phyloP scores from a whole-genome alignment of 2,797 vertebrate species.

The Acipenser oxyrinchus region DNA sequence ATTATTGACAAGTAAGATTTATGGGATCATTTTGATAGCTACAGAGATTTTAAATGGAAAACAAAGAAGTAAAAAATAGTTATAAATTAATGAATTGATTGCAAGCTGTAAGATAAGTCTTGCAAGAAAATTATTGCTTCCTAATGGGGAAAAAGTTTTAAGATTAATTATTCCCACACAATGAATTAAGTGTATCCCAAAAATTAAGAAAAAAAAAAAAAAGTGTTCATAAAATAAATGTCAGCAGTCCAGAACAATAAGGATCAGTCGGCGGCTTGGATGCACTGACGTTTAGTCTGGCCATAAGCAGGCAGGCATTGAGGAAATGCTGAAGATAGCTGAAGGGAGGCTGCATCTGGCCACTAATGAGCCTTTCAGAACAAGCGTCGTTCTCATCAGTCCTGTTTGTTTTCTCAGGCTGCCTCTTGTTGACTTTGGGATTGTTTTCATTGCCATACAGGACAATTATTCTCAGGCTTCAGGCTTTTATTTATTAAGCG shows the following conservation, averaged over 20 bases:
- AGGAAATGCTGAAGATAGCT: slow-evolving; percentile 42
- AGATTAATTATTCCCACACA: too few species aligned
- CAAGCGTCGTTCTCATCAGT: slow-evolving; percentile 56
- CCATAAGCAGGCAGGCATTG: slow-evolving; percentile 20
- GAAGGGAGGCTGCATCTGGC: slow-evolving; percentile 45
- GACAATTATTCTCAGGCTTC: slow-evolving; percentile 62
- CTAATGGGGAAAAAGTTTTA: too few species aligned
- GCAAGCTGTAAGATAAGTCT: too few species aligned
- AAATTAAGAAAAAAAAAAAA: too few species aligned
- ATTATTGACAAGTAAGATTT: too few species aligned
- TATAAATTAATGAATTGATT: too few species aligned
- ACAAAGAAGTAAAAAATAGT: too few species aligned
- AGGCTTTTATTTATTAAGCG: slow-evolving; percentile 42
- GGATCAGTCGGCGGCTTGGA: slow-evolving; percentile 16
- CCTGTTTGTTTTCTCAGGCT: slow-evolving; percentile 73
- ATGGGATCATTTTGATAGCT: too few species aligned
- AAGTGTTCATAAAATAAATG: slow-evolving; percentile 15
- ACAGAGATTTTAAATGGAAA: too few species aligned
- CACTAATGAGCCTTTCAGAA: slow-evolving; percentile 59
- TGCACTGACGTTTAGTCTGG: slow-evolving; percentile 21
- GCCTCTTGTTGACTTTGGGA: slow-evolving; percentile 54
- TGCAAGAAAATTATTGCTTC: too few species aligned
- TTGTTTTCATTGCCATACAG: slow-evolving; percentile 59
- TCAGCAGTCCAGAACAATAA: slow-evolving; percentile 16
- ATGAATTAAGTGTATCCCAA: too few species aligned